Conservation (phyloP, 1,140 invertebrate genomes). For the Ectropis grisescens region DNA sequence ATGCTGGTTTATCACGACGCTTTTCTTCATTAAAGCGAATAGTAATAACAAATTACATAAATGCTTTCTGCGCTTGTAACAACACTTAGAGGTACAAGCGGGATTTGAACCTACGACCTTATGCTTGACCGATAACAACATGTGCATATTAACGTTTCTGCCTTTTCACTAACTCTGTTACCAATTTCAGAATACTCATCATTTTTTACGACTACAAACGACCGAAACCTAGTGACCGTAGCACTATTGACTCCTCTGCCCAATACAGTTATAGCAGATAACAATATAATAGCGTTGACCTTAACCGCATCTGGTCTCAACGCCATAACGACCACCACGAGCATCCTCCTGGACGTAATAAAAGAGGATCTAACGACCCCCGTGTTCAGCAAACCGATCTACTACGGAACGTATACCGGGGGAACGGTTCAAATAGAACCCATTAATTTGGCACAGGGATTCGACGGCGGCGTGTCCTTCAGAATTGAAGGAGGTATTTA, state of each 20-base stretch:
- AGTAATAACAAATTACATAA: too few relatives aligned
- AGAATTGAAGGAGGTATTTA: constrained; percentile 27
- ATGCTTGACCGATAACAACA: too few relatives aligned
- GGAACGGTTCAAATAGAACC: constrained; percentile 17
- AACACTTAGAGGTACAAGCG: too few relatives aligned
- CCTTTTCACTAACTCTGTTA: constrained; percentile 1
- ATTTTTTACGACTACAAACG: constrained; percentile 2
- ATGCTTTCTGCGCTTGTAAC: too few relatives aligned
- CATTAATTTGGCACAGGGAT: constrained; percentile 34
- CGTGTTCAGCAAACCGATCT: constrained; percentile 34
- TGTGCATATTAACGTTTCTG: too few relatives aligned
- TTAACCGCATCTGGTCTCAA: constrained; percentile 24
- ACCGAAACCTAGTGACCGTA: constrained; percentile 19
- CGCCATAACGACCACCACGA: constrained; percentile 20
- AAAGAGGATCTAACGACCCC: constrained; percentile 34
- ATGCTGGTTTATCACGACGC: too few relatives aligned
- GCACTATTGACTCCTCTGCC: constrained; percentile 11
- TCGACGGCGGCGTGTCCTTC: constrained; percentile 23
- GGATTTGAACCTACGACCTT: too few relatives aligned
- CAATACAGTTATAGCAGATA: constrained; percentile 19
- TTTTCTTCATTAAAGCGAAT: too few relatives aligned
- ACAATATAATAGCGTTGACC: constrained; percentile 26
- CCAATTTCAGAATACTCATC: constrained; percentile 2
- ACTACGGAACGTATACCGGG: constrained; percentile 19
- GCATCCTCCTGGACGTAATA: constrained; percentile 31